Base-by-base conservation (phyloP, 2,888 invertebrate species). In the Acrobasis repandana region DNA sequence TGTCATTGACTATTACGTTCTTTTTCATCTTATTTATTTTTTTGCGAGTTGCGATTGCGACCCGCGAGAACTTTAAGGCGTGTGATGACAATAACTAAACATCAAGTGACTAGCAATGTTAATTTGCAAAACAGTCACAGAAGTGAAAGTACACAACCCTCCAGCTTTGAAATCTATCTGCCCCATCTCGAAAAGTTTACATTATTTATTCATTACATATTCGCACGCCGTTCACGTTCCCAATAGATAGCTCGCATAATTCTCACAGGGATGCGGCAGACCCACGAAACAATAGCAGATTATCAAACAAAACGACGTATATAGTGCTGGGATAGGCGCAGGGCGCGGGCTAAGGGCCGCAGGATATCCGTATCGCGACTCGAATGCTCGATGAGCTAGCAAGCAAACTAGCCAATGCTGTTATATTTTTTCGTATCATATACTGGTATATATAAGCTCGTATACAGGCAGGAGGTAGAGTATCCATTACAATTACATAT, bases 251-350 rank as follows among this genome's bases (percentile, higher is more conserved):
- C 86, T 86, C 81, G 83, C 85, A 90, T 90, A 90, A 90, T 87
- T 91, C 88, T 88, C 86, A 80, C 79, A 85, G 85, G 87, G 85
- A 83, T 77, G 84, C 82, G 76, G 77, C 77, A 80, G 79, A 80
- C 84, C 83, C 74, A 79, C 86, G 81, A 89, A 90, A 90, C 91
- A 90, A 92, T 88, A 85, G 87, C 86, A 86, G 88, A 91, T 91
- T 92, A 92, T 91, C 88, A 89, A 89, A 88, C 86, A 83, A 88
- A 90, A 90, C 86, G 88, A 89, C 89, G 87, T 88, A 90, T 89
- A 90, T 88, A 90, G 88, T 87, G 83, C 79, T 82, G 79, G 74
- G 83, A 85, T 85, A 83, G 82, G 77, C 85, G 87, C 81, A 84
- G 81, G 87, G 82, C 86, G 83, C 83, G 89, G 88, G 88, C 85